A percentile compares a stretch with the other conserved stretches of the same genome.
Evolutionary conservation across 2,113 vertebrate genomes (phyloP).

Genomic region (Petroica traversi): DNA sequence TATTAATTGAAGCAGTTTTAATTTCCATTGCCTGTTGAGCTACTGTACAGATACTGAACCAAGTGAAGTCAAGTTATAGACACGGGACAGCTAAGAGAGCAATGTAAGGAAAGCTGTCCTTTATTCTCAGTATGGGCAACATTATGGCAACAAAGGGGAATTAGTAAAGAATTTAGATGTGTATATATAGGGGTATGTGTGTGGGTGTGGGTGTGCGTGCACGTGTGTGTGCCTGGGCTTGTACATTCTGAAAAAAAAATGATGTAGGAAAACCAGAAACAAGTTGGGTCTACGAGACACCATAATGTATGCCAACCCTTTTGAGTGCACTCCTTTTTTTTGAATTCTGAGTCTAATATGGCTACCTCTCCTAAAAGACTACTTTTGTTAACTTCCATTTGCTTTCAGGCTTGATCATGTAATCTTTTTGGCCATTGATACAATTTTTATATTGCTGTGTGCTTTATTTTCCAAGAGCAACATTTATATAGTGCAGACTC

Average conservation of each 20-base stretch:
- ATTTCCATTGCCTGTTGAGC: conserved; percentile 62
- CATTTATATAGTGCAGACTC: background rate
- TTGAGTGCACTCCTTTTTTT: conserved; percentile 58
- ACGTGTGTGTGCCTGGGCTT: background rate
- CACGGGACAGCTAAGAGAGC: background rate
- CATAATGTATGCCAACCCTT: conserved; percentile 28
- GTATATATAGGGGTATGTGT: background rate
- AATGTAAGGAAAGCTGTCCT: background rate
- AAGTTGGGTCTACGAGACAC: conserved; percentile 16
- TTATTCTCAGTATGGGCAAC: background rate
- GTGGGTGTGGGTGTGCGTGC: background rate
- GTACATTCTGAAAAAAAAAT: background rate
- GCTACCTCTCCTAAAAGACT: conserved; percentile 79
- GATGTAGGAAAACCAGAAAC: background rate
- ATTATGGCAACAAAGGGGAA: background rate
- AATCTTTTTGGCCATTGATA: conserved; percentile 44
- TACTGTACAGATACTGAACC: conserved; percentile 27
- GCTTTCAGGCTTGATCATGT: conserved; percentile 42
- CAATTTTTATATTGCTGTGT: conserved; percentile 47
- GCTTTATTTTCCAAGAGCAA: conserved; percentile 50
- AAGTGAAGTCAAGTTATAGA: conserved; percentile 27
- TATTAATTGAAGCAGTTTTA: conserved; percentile 50
- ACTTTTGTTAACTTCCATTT: conserved; percentile 66
- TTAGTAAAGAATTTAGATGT: background rate
- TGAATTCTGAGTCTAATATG: conserved; percentile 69